phyloP scores from a whole-genome alignment of 1,140 invertebrate species.

The Eriocheir sinensis region DNA sequence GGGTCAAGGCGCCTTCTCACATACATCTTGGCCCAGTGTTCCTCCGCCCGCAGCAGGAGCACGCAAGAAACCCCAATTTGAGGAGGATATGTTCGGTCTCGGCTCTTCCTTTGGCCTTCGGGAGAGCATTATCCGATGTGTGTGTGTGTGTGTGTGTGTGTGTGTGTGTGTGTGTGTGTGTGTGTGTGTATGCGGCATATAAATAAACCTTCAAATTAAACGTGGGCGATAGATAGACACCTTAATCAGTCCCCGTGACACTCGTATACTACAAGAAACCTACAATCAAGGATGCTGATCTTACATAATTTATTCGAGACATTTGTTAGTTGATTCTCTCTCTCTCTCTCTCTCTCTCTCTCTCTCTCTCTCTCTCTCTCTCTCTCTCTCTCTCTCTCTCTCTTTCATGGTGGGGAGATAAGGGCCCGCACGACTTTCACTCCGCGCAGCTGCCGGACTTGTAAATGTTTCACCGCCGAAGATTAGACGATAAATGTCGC shows the following conservation, averaged over 20 bases:
- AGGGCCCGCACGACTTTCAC: conserved; percentile 10
- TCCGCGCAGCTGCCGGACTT: conserved; percentile 18
- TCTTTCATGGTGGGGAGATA: conserved; percentile 3
- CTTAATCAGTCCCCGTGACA: background rate
- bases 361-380: conserved; percentile 30
- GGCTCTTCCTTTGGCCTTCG: background rate
- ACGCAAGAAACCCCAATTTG: background rate
- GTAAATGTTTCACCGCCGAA: background rate
- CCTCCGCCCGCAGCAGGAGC: background rate
- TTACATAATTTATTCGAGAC: conserved; percentile 16
- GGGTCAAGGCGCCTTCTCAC: conserved; percentile 35
- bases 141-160: background rate
- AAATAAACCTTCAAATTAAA: background rate
- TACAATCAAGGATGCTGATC: background rate
- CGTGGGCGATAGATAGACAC: background rate
- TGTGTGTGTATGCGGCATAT: background rate
- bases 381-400: conserved; percentile 33
- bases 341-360: conserved; percentile 36
- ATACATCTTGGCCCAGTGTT: conserved; percentile 18
- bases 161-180: background rate
- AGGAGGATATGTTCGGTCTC: background rate
- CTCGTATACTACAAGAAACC: background rate
- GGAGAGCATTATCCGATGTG: background rate
- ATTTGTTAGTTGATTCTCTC: background rate
- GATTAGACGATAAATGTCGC: conserved; percentile 24